Evolutionary conservation across 2,888 invertebrate genomes (phyloP), one percentile per base, ranked within the genome.

Genomic region (Oasisia sp.): DNA sequence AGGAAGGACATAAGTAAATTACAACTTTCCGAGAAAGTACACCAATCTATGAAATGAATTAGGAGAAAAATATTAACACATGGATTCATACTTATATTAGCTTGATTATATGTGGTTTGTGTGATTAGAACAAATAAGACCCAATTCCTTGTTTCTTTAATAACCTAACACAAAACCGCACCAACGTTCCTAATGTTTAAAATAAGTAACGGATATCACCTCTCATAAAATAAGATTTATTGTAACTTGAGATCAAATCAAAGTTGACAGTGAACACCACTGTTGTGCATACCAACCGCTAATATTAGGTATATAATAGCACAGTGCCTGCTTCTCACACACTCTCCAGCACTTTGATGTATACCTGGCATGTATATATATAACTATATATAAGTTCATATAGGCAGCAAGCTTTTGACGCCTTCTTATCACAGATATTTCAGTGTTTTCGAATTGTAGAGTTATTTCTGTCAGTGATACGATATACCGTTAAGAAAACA

Each of bases 141-240:
- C 9, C 9, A 50, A 14, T 50, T 14, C 50, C 74, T 27, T 74
- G 7, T 27, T 74, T 19, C n/a, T 74, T 7, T 74, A 19, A 27
- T n/a, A 27, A 74, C 74, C 27, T 19, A n/a, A 74, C 14, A 74
- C 19, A 74, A 27, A 74, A 74, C 74, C 27, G 74, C 74, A 74
- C 3, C 74, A 74, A 27, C 27, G 27, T 74, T 74, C n/a, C 74
- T 74, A 74, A 74, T 74, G 74, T 74, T 19, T 74, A 27, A 27
- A 27, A 7, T 74, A 27, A 14, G 27, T 5, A 27, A 74, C 27
- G 14, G 27, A 74, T n/a, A 74, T 27, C 74, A 74, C 27, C 27
- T 74, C 74, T 74, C n/a, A n/a, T 74, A 74, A 74, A 74, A 74
- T 74, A 74, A 74, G 74, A 74, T 74, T 74, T 74, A 74, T 74